Conservation (phyloP, 2,888 invertebrate genomes). For the Gnatocerus cornutus region DNA sequence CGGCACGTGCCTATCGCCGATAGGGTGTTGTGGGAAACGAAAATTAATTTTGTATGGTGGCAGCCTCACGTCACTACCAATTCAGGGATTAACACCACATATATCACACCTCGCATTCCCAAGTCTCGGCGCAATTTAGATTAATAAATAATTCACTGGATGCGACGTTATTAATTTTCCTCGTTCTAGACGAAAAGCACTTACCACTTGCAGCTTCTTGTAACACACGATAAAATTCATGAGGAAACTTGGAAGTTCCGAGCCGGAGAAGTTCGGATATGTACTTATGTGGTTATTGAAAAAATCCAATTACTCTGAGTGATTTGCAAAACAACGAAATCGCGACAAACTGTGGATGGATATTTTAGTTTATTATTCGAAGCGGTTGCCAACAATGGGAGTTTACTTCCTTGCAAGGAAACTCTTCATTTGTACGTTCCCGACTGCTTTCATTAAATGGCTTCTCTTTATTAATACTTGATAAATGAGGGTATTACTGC, state of each 20-base stretch:
- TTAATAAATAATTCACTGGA: constrained; percentile 44
- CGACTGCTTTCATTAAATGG: too few relatives aligned
- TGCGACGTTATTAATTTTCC: constrained; percentile 34
- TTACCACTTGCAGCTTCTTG: constrained; percentile 9
- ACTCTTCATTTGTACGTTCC: too few relatives aligned
- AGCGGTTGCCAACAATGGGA: too few relatives aligned
- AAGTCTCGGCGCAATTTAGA: constrained; percentile 39
- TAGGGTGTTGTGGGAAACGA: constrained; percentile 51
- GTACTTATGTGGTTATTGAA: not conserved
- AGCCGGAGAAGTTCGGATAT: not conserved
- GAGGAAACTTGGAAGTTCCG: not conserved
- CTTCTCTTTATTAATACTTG: too few relatives aligned
- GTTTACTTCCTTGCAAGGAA: too few relatives aligned
- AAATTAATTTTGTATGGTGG: constrained; percentile 52
- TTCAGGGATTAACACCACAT: constrained; percentile 50
- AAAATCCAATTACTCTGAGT: constrained; percentile 6
- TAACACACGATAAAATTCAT: constrained; percentile 7
- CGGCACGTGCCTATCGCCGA: constrained; percentile 51
- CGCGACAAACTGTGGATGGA: not conserved
- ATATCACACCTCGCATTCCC: constrained; percentile 46
- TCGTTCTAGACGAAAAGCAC: constrained; percentile 12
- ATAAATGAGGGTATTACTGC: too few relatives aligned
- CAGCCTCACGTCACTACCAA: constrained; percentile 48
- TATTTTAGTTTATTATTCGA: too few relatives aligned
- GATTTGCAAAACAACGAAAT: not conserved